Percentiles rank a stretch among this genome's conserved stretches.
Conservation (phyloP, 2,113 vertebrate species). For the Anarhynchus alexandrinus region DNA sequence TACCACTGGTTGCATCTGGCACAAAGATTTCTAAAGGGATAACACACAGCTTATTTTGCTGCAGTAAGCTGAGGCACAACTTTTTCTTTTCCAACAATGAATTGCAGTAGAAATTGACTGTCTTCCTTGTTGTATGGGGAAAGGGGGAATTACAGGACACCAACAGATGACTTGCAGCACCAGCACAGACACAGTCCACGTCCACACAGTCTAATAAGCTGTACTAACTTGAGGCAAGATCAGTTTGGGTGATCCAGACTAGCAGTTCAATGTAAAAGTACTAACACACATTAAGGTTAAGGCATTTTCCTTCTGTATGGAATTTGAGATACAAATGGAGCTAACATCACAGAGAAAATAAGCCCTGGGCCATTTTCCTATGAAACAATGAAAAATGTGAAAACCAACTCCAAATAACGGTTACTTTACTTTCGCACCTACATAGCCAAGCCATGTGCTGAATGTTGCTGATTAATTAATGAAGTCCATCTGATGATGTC, state of each 20-base stretch:
- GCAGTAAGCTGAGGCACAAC: not conserved
- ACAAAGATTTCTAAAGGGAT: not conserved
- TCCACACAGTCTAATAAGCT: not conserved
- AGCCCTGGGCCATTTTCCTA: not conserved
- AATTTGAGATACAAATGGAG: not conserved
- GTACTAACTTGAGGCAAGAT: not conserved
- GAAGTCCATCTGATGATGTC: slow-evolving; percentile 29
- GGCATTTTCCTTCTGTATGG: not conserved
- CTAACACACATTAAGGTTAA: not conserved
- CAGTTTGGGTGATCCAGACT: not conserved
- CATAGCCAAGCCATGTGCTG: not conserved
- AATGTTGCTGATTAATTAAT: slow-evolving; percentile 52
- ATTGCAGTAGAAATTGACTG: not conserved
- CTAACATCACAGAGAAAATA: not conserved
- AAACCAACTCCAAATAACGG: not conserved
- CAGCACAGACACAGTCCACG: not conserved
- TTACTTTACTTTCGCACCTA: slow-evolving; percentile 3
- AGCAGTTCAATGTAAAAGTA: not conserved
- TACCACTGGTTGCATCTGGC: not conserved
- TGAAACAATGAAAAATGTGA: not conserved
- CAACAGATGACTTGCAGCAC: not conserved
- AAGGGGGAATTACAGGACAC: not conserved
- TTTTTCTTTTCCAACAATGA: not conserved
- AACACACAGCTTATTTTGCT: not conserved
- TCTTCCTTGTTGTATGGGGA: not conserved